Evolutionary conservation across 2,888 invertebrate species (phyloP).

Genomic region (Shargacucullia verbasci): DNA sequence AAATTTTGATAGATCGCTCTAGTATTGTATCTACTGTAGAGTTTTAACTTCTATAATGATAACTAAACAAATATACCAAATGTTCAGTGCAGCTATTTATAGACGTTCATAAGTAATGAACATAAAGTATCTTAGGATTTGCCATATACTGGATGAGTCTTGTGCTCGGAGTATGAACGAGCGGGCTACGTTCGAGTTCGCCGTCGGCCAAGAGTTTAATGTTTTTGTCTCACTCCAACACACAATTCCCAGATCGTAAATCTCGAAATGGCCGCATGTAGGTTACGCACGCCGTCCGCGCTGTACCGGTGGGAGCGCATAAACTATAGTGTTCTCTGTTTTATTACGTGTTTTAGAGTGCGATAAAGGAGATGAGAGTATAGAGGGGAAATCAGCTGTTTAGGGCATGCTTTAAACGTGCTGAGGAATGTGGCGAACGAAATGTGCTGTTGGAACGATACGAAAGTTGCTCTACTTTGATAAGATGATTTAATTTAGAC

Average conservation of each 20-base stretch:
- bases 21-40: background rate
- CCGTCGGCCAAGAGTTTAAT: constrained; percentile 85
- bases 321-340: constrained; percentile 89
- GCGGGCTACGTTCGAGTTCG: constrained; percentile 78
- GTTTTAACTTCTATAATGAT: constrained; percentile 9
- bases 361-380: constrained; percentile 88
- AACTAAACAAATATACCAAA: constrained; percentile 1
- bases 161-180: constrained; percentile 80
- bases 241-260: constrained; percentile 90
- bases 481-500: constrained; percentile 40
- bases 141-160: constrained; percentile 75
- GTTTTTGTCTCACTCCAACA: constrained; percentile 87
- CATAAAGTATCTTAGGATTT: constrained; percentile 58
- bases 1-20: constrained; percentile 35
- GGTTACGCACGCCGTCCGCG: constrained; percentile 89
- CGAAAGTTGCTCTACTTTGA: constrained; percentile 77
- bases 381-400: constrained; percentile 88
- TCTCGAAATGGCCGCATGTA: constrained; percentile 90
- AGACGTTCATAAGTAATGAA: constrained; percentile 6
- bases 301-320: constrained; percentile 85
- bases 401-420: constrained; percentile 88
- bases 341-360: constrained; percentile 85
- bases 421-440: constrained; percentile 88
- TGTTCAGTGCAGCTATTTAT: constrained; percentile 4
- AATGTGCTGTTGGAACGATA: constrained; percentile 77